These are phyloP conservation scores for Diogma glabrata DNA, from an alignment of 2,888 invertebrate species.

Conservation along the genomic window DNA sequence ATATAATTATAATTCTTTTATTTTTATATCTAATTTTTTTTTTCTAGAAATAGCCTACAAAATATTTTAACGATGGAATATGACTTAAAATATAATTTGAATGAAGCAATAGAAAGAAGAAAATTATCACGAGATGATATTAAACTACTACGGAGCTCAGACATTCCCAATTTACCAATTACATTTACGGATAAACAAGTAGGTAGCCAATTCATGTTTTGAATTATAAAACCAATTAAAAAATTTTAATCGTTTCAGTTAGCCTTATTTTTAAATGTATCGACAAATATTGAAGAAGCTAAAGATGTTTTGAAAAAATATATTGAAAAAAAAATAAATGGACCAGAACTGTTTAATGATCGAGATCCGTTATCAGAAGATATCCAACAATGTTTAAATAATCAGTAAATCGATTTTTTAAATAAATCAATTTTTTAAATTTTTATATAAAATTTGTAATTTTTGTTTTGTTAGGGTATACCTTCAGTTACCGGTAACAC, in stretches of 20 bases:
- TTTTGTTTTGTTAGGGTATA: conserved; percentile 40
- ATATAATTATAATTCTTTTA: no score
- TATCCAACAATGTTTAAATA: conserved; percentile 36
- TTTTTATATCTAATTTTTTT: no score
- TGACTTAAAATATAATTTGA: conserved; percentile 18
- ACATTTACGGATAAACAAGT: conserved; percentile 19
- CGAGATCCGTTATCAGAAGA: conserved; percentile 37
- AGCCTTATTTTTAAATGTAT: conserved; percentile 18
- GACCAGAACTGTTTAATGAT: conserved; percentile 51
- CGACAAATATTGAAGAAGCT: conserved; percentile 16
- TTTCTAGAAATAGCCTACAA: no score
- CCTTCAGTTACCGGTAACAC: conserved; percentile 44
- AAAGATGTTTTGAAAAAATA: conserved; percentile 39
- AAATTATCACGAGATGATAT: conserved; percentile 14
- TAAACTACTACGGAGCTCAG: conserved; percentile 10
- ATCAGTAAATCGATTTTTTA: conserved; percentile 35
- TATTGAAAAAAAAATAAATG: conserved; percentile 44
- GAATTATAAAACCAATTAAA: no score
- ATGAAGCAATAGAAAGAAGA: conserved; percentile 15
- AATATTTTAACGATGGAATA: no score
- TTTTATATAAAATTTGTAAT: background rate
- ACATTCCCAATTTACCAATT: conserved; percentile 14
- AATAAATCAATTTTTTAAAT: background rate
- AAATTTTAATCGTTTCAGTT: no score
- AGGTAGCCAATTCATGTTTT: no score